Evolutionary conservation across 2,113 vertebrate genomes (phyloP), one percentile per base, ranked within the genome.

Genomic region (Pseudopipra pipra): DNA sequence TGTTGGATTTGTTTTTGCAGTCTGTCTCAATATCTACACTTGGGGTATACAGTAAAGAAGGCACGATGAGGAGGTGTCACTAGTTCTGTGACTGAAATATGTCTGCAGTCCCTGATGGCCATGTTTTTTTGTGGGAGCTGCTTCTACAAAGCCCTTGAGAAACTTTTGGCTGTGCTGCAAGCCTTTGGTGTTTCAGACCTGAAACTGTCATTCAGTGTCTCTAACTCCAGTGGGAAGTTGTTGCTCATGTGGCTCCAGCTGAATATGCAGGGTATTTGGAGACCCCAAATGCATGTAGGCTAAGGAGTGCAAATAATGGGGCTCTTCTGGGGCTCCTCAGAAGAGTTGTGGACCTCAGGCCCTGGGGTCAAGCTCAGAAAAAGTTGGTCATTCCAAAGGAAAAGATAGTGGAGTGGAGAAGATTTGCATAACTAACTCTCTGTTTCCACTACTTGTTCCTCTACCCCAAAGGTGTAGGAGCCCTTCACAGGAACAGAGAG

Each of bases 21-120:
- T 33, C 43, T 81, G 14, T 71, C 37, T 80, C 23, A 24, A 3
- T 63, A 39, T 37, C 22, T 52, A 8, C 33, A 8, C 11, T 51
- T 86, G 30, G 44, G 17, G 12, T 28, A 3, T 19, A 21, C 8
- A 21, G 37, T 5, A 58, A 8, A 77, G 19, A 65, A 82, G 63
- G 6, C 16, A 79, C 73, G 21, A 5, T 0, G 0, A 88, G 35
- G 25, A 85, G 33, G 10, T 0, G 0, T 74, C n/a, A 25, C 3
- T 76, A 30, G 3, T 49, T 62, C 22, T 58, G 59, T 6, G 31
- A 1, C 8, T 7, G 7, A 66, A 80, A 76, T 39, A 16, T 30
- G 5, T 4, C 11, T 39, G 2, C 18, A 54, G 14, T 23, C 35
- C 61, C 10, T 15, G 19, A 47, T 37, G 41, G 8, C 33, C 3